Evolutionary conservation across 2,113 vertebrate genomes (phyloP).

Genomic region (Micromys minutus): DNA sequence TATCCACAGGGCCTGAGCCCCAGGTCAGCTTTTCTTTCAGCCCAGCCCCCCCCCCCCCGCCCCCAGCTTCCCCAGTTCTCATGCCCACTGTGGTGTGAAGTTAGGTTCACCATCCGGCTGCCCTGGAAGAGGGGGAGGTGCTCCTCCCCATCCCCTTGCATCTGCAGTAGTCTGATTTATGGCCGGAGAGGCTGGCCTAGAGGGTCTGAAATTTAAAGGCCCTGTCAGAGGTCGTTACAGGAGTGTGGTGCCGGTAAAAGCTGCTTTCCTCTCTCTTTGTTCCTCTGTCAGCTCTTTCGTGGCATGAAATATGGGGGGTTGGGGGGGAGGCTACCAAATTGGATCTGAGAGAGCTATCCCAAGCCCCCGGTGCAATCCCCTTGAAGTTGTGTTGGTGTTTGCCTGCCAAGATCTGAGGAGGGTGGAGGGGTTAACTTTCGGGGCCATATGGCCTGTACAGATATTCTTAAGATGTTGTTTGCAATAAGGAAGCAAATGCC

Average conservation of each 20-base stretch:
- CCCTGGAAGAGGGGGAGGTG: too few species aligned
- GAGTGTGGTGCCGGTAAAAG: constrained; percentile 20
- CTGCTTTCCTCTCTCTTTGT: constrained; percentile 60
- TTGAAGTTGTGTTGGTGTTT: not conserved
- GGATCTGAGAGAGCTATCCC: not conserved
- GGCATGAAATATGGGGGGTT: constrained; percentile 50
- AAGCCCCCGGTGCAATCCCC: not conserved
- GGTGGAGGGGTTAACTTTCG: not conserved
- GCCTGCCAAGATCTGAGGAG: not conserved
- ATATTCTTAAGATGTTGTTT: not conserved
- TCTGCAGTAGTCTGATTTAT: constrained; percentile 59
- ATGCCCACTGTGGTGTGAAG: not conserved
- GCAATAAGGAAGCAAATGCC: constrained; percentile 20
- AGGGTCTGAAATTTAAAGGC: constrained; percentile 69
- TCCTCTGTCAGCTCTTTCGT: constrained; percentile 40
- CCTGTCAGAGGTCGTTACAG: constrained; percentile 54
- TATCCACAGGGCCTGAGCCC: not conserved
- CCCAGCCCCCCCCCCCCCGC: not conserved
- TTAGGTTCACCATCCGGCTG: not conserved
- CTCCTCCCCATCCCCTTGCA: not conserved
- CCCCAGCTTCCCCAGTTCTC: not conserved
- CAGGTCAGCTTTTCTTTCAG: not conserved
- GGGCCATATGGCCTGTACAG: not conserved
- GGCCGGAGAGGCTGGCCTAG: constrained; percentile 38
- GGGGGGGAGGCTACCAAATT: constrained; percentile 48